Evolutionary conservation across 2,113 vertebrate species (phyloP).

Genomic region (Dolichallabes microphthalmus): DNA sequence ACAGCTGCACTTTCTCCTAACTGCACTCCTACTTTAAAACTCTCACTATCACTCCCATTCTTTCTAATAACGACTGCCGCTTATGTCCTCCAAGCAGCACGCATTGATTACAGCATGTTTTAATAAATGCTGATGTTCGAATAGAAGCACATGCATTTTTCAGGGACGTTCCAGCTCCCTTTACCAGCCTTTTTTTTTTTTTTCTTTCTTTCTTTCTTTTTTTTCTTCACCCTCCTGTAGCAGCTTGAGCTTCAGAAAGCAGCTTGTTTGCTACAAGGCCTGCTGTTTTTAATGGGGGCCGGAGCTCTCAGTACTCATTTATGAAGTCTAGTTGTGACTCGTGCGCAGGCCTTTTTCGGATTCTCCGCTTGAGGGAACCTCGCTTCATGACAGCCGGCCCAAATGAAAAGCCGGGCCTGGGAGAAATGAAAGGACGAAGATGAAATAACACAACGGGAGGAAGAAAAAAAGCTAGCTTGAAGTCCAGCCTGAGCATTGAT

Average conservation of each 20-base stretch:
- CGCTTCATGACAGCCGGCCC: slow-evolving; percentile 36
- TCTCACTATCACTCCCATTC: slow-evolving; percentile 7
- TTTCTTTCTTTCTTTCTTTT: neutral
- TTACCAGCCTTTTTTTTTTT: slow-evolving; percentile 2
- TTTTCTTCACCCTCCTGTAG: slow-evolving; percentile 13
- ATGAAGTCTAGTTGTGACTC: slow-evolving; percentile 46
- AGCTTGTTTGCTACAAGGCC: slow-evolving; percentile 33
- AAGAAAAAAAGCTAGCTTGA: slow-evolving; percentile 43
- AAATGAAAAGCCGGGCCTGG: slow-evolving; percentile 41
- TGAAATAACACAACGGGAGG: slow-evolving; percentile 46
- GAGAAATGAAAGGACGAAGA: slow-evolving; percentile 45
- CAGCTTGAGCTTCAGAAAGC: slow-evolving; percentile 47
- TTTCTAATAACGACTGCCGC: slow-evolving; percentile 32
- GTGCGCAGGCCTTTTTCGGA: slow-evolving; percentile 17
- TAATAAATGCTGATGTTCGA: slow-evolving; percentile 36
- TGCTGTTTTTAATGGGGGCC: slow-evolving; percentile 41
- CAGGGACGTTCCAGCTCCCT: neutral
- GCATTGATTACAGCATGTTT: slow-evolving; percentile 32
- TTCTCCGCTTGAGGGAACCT: slow-evolving; percentile 44
- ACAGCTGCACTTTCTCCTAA: slow-evolving; percentile 39
- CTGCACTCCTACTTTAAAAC: slow-evolving; percentile 6
- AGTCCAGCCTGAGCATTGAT: slow-evolving; percentile 53
- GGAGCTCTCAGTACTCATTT: slow-evolving; percentile 44
- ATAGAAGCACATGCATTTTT: slow-evolving; percentile 37
- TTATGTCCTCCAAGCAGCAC: slow-evolving; percentile 28